Percentiles rank a stretch among this genome's conserved stretches.
Evolutionary conservation across 2,797 vertebrate genomes (phyloP).

Genomic region (Trichosurus vulpecula): DNA sequence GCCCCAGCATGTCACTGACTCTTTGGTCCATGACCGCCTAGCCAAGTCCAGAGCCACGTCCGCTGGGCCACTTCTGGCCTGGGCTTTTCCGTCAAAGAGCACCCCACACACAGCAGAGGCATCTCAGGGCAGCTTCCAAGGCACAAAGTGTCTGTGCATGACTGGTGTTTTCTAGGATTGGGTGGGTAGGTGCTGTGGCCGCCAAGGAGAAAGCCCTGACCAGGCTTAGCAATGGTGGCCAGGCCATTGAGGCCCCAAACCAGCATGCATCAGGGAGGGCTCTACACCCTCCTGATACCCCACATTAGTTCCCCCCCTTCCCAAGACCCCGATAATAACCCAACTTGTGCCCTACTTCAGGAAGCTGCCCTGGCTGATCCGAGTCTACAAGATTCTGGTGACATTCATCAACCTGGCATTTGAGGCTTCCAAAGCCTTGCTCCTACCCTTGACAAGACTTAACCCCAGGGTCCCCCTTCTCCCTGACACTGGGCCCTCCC

Average conservation of each 20-base stretch:
- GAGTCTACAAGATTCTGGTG: not conserved
- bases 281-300: too few species aligned
- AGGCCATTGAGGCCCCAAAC: not conserved
- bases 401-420: not conserved
- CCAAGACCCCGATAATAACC: too few species aligned
- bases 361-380: not conserved
- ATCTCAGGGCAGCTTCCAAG: not conserved
- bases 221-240: not conserved
- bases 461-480: not conserved
- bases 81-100: not conserved
- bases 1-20: too few species aligned
- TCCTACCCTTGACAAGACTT: not conserved
- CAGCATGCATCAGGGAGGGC: not conserved
- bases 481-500: too few species aligned
- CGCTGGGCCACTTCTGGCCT: not conserved
- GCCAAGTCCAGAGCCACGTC: too few species aligned
- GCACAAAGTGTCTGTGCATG: not conserved
- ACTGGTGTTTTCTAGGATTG: not conserved
- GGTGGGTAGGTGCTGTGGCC: not conserved
- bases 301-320: too few species aligned
- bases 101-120: not conserved
- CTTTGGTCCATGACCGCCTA: fast-evolving
- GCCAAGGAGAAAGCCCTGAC: not conserved
- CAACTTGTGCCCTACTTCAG: not conserved
- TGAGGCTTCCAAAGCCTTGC: not conserved